A percentile compares a stretch with the other conserved stretches of the same genome.
Conservation (phyloP, 2,113 vertebrate genomes). For the Recurvirostra avosetta region DNA sequence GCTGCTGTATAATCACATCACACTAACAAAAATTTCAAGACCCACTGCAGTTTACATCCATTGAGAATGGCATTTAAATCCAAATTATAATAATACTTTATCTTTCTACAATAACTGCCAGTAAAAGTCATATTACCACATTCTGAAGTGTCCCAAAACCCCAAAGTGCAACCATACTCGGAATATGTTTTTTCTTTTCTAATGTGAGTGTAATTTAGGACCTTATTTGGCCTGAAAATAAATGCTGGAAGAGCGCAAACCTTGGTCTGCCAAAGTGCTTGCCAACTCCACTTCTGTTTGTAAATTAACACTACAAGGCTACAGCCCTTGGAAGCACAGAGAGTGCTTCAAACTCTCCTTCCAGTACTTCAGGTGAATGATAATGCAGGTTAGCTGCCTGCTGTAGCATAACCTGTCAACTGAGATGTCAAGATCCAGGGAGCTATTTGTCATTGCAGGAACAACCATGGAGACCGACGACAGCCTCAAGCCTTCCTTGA, state of each 20-base stretch:
- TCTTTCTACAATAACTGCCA: background rate
- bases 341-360: background rate
- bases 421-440: background rate
- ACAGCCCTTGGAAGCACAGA: background rate
- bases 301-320: background rate
- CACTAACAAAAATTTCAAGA: background rate
- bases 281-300: background rate
- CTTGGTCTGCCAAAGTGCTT: background rate
- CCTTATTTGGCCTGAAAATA: background rate
- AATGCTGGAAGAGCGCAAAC: background rate
- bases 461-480: constrained; percentile 62
- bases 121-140: background rate
- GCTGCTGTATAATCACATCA: background rate
- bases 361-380: background rate
- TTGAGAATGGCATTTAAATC: background rate
- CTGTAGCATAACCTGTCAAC: background rate
- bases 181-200: background rate
- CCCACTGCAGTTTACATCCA: background rate
- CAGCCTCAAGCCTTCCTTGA: constrained; percentile 68
- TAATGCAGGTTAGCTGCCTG: background rate
- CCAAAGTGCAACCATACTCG: background rate
- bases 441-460: constrained; percentile 30
- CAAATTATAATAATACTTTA: background rate
- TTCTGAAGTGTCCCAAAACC: background rate
- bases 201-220: background rate